phyloP scores from a whole-genome alignment of 2,888 invertebrate species.

The Neria commutata region DNA sequence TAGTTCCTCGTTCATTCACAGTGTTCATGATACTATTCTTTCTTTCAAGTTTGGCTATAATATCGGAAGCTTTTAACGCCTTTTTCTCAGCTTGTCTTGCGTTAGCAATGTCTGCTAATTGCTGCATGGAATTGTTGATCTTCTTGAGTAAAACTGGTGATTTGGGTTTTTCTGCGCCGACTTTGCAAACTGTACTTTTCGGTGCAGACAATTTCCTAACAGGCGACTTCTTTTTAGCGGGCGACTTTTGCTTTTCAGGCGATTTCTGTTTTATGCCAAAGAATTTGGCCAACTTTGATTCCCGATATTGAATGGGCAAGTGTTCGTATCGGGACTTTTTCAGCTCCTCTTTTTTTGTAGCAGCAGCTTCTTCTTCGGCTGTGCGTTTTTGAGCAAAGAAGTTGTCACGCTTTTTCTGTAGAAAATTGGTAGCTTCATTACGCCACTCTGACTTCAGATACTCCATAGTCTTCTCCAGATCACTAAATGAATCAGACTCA shows the following conservation, averaged over 20 bases:
- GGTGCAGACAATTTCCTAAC: too few relatives aligned
- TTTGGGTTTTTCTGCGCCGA: conserved; percentile 38
- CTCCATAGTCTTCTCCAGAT: conserved; percentile 59
- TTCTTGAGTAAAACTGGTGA: conserved; percentile 32
- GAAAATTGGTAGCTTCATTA: conserved; percentile 56
- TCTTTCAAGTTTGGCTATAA: conserved; percentile 18
- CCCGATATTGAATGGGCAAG: conserved; percentile 50
- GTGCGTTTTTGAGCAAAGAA: conserved; percentile 46
- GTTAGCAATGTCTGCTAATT: conserved; percentile 42
- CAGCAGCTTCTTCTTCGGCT: conserved; percentile 29
- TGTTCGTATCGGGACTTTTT: conserved; percentile 28
- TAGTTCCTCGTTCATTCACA: conserved; percentile 12
- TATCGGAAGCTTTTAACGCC: conserved; percentile 10
- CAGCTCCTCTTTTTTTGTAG: conserved; percentile 26
- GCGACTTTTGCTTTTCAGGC: conserved; percentile 42
- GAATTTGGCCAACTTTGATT: conserved; percentile 55
- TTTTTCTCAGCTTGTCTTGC: conserved; percentile 1
- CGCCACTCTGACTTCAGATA: conserved; percentile 58
- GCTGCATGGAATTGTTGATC: conserved; percentile 45
- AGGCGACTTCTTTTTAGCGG: conserved; percentile 26
- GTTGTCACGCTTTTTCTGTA: conserved; percentile 56
- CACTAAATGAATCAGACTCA: conserved; percentile 50
- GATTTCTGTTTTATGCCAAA: conserved; percentile 49
- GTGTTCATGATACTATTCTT: conserved; percentile 34
- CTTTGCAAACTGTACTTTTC: neutral